Base-by-base conservation (phyloP, 2,113 vertebrate genomes). In the Xenopus tropicalis region DNA sequence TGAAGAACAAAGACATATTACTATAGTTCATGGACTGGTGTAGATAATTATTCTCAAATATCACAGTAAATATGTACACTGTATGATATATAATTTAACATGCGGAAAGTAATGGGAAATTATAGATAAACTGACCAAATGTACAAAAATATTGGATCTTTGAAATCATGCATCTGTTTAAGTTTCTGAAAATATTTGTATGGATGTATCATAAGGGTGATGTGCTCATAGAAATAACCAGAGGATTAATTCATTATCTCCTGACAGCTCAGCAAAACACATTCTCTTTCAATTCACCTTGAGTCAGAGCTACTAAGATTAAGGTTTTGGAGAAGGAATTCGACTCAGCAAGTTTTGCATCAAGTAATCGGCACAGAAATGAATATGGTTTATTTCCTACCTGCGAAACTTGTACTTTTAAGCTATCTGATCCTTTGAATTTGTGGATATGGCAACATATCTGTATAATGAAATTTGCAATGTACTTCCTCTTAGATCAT, bases 291-390 rank as follows among this genome's bases (percentile, higher is more conserved):
- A 19, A 68, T 68, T 68, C 48, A 68, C 19, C 66, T 25, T 56
- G 14, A 54, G 16, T 68, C n/a, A 56, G 14, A 56, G 23, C 17
- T 67, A 22, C 14, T 66, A 12, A 48, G 43, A 66, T 52, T 24
- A 67, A 67, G 44, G 21, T 51, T 67, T 67, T 37, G 29, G 29
- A 67, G 23, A 20, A 46, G 46, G 46, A 67, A 67, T 67, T 67
- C 46, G 65, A 51, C 22, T 67, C 65, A 52, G 65, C 66, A 56
- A 56, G 48, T 68, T 37, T 54, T 68, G 48, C 19, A 25, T 51
- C 21, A 68, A 23, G 25, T 17, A 56, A 37, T 54, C 25, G 54
- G 19, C 23, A 65, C 16, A 56, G 6, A 51, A 56, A 68, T 54
- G 23, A 25, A 68, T 67, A 23, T 17, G n/a, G 48, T 56, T 68